A percentile compares a stretch with the other conserved stretches of the same genome.
phyloP scores from a whole-genome alignment of 1,140 invertebrate genomes.

The Tetragnatha versicolor region DNA sequence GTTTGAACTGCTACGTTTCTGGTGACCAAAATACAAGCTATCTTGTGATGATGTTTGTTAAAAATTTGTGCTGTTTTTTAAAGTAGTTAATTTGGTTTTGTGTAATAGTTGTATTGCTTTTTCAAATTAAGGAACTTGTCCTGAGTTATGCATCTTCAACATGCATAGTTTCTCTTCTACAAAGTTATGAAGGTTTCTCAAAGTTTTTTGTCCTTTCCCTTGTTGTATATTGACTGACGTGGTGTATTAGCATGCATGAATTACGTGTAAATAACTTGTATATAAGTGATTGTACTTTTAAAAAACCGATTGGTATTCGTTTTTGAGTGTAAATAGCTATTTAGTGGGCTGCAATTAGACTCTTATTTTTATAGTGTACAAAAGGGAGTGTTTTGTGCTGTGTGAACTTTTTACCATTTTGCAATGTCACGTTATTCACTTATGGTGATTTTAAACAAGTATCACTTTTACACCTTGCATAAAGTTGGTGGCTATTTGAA shows the following conservation, averaged over 20 bases:
- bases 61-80: slow-evolving; percentile 17
- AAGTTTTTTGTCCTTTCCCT: slow-evolving; percentile 28
- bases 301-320: slow-evolving; percentile 42
- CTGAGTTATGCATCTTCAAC: background rate
- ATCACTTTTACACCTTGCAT: slow-evolving; percentile 45
- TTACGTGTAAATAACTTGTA: slow-evolving; percentile 42
- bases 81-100: background rate
- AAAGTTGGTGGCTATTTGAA: slow-evolving; percentile 21
- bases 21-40: slow-evolving; percentile 51
- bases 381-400: slow-evolving; percentile 33
- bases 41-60: slow-evolving; percentile 49
- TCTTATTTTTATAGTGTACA: slow-evolving; percentile 56
- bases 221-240: slow-evolving; percentile 42
- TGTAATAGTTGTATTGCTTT: background rate
- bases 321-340: slow-evolving; percentile 50
- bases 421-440: slow-evolving; percentile 41
- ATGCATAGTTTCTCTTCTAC: slow-evolving; percentile 23
- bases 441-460: slow-evolving; percentile 47
- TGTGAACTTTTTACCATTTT: slow-evolving; percentile 54
- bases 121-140: slow-evolving; percentile 1
- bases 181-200: slow-evolving; percentile 1
- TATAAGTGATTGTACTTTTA: slow-evolving; percentile 47
- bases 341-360: slow-evolving; percentile 46
- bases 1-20: slow-evolving; percentile 17
- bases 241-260: slow-evolving; percentile 44